Percentiles rank a stretch among this genome's conserved stretches.
Evolutionary conservation across 2,888 invertebrate species (phyloP).

Genomic region (Synergus japonicus): DNA sequence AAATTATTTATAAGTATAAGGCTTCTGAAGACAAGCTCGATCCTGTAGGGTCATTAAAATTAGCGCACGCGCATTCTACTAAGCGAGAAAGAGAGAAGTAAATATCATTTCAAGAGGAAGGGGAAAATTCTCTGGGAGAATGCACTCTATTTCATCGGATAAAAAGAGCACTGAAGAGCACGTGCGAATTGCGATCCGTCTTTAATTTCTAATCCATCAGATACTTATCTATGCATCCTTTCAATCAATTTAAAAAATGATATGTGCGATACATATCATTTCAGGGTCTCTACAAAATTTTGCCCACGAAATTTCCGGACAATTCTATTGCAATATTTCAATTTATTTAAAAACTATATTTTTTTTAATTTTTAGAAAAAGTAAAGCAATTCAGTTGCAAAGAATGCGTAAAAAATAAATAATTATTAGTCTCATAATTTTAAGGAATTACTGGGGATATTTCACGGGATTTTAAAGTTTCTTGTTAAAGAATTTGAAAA

Average conservation of each 20-base stretch:
- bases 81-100: slow-evolving; percentile 1
- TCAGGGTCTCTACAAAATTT: background rate
- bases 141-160: slow-evolving; percentile 17
- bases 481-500: no score
- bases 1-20: background rate
- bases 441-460: no score
- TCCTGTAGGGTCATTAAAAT: slow-evolving; percentile 26
- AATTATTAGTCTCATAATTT: no score
- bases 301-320: no score
- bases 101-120: background rate
- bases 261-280: background rate
- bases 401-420: no score
- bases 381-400: no score
- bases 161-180: background rate
- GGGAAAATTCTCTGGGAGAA: slow-evolving; percentile 20
- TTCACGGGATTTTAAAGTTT: no score
- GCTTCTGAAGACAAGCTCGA: background rate
- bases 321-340: no score
- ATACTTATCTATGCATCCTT: background rate
- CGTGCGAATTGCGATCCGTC: background rate
- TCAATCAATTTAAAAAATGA: background rate
- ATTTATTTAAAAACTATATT: background rate
- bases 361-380: no score
- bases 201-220: slow-evolving; percentile 2
- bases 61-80: slow-evolving; percentile 25